Conservation (phyloP, 2,797 vertebrate species). For the Acanthiza pusilla region DNA sequence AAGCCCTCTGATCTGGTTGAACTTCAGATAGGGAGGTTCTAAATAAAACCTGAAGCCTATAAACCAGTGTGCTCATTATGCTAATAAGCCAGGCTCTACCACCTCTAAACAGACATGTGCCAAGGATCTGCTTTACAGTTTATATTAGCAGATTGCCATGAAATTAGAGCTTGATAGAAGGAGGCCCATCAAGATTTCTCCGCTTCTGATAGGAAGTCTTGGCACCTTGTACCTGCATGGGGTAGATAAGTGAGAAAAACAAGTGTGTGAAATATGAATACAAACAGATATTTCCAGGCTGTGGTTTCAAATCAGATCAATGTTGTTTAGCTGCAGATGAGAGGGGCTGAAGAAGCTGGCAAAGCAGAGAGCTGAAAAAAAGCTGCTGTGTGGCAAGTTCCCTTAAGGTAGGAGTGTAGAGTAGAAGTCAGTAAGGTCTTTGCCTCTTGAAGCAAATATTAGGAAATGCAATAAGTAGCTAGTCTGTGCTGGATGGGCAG, state of each 20-base stretch:
- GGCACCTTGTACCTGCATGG: background rate
- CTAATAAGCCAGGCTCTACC: background rate
- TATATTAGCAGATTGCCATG: background rate
- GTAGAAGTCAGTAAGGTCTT: background rate
- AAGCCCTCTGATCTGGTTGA: background rate
- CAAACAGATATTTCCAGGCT: background rate
- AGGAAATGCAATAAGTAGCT: background rate
- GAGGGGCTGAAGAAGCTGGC: background rate
- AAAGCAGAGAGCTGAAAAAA: background rate
- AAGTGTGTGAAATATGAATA: background rate
- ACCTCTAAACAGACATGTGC: background rate
- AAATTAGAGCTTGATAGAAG: background rate
- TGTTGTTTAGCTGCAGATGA: background rate
- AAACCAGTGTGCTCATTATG: background rate
- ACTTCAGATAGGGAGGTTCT: background rate
- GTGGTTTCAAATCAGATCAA: background rate
- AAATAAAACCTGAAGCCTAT: background rate
- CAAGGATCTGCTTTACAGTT: background rate
- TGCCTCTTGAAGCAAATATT: background rate
- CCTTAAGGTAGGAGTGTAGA: background rate
- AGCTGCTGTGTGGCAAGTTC: background rate
- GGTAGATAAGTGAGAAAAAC: background rate
- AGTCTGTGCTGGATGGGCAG: background rate
- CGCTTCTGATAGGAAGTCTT: background rate
- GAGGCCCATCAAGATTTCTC: background rate